Base-by-base conservation (phyloP, 2,888 invertebrate genomes). In the Margaritifera margaritifera region DNA sequence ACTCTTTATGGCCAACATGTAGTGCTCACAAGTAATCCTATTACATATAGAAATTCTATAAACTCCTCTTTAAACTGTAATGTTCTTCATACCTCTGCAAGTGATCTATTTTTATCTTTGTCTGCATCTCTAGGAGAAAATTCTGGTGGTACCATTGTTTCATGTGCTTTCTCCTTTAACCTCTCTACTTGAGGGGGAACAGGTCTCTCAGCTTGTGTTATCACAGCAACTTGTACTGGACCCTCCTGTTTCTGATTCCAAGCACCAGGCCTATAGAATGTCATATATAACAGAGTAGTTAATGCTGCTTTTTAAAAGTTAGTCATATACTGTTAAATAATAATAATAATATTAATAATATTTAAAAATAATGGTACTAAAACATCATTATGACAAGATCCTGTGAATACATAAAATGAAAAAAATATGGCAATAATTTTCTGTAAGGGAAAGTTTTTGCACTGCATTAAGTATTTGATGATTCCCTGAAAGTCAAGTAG, bases 241-340 rank as follows among this genome's bases (percentile, higher is more conserved):
- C 77, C 79, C 59, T 82, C 80, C 24, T 72, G 71, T 50, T 62
- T 69, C 27, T 71, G 60, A 66, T 84, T 84, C 84, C 84, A 84
- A 2, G 79, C 73, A 4, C 82, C 82, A 11, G 81, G 82, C 20
- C 84, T 84, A 42, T 42, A 11, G 42, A 42, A 42, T 42, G 11
- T 42, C 15, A 15, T 42, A 42, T 2, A 15, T 15, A 42, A 42
- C 11, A 42, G 42, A 42, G 42, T 42, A 42, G 3, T 27, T n/a
- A 50, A 52, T 25, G 22, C n/a, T 64, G 18, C n/a, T 31, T 67
- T 53, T 20, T n/a, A 24, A n/a, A 52, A 22, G 20, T 53, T 4
- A 63, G 25, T 64, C 15, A 64, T 20, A 0, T 8, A 58, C n/a
- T 22, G 11, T 15, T 42, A 18, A 66, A 53, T 2, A 19, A 51